Base-by-base conservation (phyloP, 2,113 vertebrate species). In the Scortum barcoo region DNA sequence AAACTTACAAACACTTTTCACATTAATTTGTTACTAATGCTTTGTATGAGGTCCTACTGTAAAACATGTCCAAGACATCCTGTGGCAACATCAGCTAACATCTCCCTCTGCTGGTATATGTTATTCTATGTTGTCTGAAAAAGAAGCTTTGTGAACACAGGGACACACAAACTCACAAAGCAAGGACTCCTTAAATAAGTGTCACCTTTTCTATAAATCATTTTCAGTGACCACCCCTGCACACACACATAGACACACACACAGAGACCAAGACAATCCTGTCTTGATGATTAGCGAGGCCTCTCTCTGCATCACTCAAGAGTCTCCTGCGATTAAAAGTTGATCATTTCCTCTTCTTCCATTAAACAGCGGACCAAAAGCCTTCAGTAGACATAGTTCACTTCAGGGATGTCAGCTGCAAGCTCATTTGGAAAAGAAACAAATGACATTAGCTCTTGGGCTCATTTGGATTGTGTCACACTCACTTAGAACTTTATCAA, bases 401-500 rank as follows among this genome's bases (percentile, higher is more conserved):
- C 38, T 30, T 24, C 8, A n/a, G 22, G 12, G 28, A 2, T 30
- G 51, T 58, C 7, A 48, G n/a, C 38, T 7, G 42, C 2, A 3
- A 1, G 7, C 6, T 50, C 30, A 77, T 33, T 58, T 63, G 38
- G 30, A 50, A 80, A 65, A 76, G 7, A 73, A 81, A 74, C 68
- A 77, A 81, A 58, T 28, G 20, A 42, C 72, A 58, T 53, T 36
- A 30, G 40, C 61, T 68, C 28, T 48, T 22, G 26, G 11, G 62
- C 48, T 73, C 72, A 50, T 80, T 78, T 66, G 14, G 24, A 33
- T 46, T 19, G 66, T 76, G 76, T 86, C 76, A 69, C 68, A 36
- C 28, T 65, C 36, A 66, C 12, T 83, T 63, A 44, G 44, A 2
- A n/a, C 46, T 58, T 79, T 56, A 73, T 80, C 44, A 54, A 26